Evolutionary conservation across 2,888 invertebrate species (phyloP).

Genomic region (Lagria hirta): DNA sequence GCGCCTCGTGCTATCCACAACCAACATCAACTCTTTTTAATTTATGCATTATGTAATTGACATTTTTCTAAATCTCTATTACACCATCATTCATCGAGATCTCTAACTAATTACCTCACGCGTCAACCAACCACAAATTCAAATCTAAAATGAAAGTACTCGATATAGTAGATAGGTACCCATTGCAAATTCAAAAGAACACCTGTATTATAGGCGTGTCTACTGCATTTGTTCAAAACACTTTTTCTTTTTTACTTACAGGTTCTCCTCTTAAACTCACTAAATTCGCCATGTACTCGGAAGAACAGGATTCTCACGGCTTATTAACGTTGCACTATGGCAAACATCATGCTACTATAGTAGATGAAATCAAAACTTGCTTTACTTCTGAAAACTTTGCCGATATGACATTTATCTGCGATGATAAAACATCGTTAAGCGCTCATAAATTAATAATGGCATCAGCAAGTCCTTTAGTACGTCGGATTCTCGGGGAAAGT

Average conservation of each 20-base stretch:
- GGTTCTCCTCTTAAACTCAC: slow-evolving; percentile 43
- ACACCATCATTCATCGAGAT: slow-evolving; percentile 12
- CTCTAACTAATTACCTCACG: too few species aligned
- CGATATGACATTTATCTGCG: slow-evolving; percentile 83
- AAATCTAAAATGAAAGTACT: neutral
- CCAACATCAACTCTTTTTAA: slow-evolving; percentile 35
- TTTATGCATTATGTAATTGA: slow-evolving; percentile 39
- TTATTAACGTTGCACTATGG: slow-evolving; percentile 90
- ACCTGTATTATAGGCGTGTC: slow-evolving; percentile 36
- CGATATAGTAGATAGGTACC: neutral
- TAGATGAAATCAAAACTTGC: slow-evolving; percentile 87
- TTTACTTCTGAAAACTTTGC: slow-evolving; percentile 84
- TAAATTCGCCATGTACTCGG: slow-evolving; percentile 59
- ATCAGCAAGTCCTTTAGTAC: slow-evolving; percentile 82
- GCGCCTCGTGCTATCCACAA: slow-evolving; percentile 43
- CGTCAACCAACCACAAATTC: too few species aligned
- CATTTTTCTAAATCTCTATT: slow-evolving; percentile 41
- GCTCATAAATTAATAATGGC: slow-evolving; percentile 86
- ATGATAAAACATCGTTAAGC: slow-evolving; percentile 77
- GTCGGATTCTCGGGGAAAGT: slow-evolving; percentile 73
- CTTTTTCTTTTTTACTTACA: too few species aligned
- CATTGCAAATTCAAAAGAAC: slow-evolving; percentile 23
- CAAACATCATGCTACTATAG: slow-evolving; percentile 90
- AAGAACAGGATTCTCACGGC: slow-evolving; percentile 61
- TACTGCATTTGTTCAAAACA: too few species aligned